phyloP scores from a whole-genome alignment of 2,113 vertebrate genomes.

The Tachysurus vachellii region DNA sequence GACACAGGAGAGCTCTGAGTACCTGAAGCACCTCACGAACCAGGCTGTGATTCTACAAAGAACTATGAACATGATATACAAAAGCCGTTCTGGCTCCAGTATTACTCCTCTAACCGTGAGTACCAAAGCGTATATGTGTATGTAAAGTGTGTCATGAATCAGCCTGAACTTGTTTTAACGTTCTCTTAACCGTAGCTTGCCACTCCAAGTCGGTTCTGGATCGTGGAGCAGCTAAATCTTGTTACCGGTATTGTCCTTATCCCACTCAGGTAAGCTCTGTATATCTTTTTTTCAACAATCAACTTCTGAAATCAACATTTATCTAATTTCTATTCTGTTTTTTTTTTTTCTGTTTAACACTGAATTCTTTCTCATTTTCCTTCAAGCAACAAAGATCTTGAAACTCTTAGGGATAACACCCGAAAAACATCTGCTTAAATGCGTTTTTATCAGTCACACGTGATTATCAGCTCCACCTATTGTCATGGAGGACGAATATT shows the following conservation, averaged over 20 bases:
- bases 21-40: conserved; percentile 90
- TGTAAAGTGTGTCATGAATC: not conserved
- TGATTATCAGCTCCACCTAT: not conserved
- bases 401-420: conserved; percentile 78
- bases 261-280: conserved; percentile 80
- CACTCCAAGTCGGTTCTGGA: conserved; percentile 81
- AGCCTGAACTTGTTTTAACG: not conserved
- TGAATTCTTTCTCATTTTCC: not conserved
- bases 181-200: conserved; percentile 74
- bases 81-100: conserved; percentile 78
- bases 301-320: not conserved
- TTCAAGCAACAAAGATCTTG: conserved; percentile 83
- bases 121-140: not conserved
- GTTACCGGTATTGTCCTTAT: conserved; percentile 90
- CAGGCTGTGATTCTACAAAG: conserved; percentile 89
- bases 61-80: conserved; percentile 90
- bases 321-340: not conserved
- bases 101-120: conserved; percentile 82
- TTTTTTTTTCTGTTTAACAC: not conserved
- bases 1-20: conserved; percentile 88
- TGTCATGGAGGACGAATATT: not conserved
- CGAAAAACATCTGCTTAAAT: conserved; percentile 35
- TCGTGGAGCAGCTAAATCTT: conserved; percentile 91
- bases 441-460: conserved; percentile 1
- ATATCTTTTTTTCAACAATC: not conserved